phyloP scores from a whole-genome alignment of 2,113 vertebrate genomes.

The Otolemur garnettii region DNA sequence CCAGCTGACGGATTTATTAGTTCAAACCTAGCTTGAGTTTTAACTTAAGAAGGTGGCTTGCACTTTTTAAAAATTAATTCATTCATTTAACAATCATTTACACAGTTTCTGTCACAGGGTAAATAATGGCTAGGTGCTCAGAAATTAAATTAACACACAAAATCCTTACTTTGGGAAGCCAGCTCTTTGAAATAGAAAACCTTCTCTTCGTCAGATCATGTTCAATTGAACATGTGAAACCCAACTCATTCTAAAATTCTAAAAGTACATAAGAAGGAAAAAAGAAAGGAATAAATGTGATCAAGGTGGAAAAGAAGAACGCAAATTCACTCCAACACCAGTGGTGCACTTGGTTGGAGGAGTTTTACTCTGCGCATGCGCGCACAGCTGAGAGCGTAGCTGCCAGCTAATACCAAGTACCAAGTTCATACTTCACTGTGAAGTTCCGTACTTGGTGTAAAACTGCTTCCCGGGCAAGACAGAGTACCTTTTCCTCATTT shows the following conservation, averaged over 20 bases:
- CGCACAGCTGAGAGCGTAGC: background rate
- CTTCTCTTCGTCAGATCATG: background rate
- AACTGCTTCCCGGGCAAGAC: background rate
- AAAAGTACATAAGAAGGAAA: background rate
- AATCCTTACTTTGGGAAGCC: background rate
- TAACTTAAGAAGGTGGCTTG: background rate
- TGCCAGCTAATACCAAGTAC: background rate
- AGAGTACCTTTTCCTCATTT: background rate
- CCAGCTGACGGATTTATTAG: background rate
- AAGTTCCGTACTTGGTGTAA: background rate
- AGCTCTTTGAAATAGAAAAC: background rate
- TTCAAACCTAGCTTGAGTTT: constrained; percentile 9
- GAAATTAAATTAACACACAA: constrained; percentile 12
- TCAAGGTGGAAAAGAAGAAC: background rate
- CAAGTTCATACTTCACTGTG: background rate
- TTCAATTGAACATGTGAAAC: background rate
- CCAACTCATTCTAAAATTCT: background rate
- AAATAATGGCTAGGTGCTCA: background rate
- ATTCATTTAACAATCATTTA: background rate
- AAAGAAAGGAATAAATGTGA: background rate
- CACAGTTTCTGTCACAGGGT: background rate
- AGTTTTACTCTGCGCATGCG: background rate
- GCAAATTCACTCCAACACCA: background rate
- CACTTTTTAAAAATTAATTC: background rate
- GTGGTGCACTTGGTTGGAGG: background rate